phyloP scores from a whole-genome alignment of 2,797 vertebrate species.

The Hafferia zeledoni region DNA sequence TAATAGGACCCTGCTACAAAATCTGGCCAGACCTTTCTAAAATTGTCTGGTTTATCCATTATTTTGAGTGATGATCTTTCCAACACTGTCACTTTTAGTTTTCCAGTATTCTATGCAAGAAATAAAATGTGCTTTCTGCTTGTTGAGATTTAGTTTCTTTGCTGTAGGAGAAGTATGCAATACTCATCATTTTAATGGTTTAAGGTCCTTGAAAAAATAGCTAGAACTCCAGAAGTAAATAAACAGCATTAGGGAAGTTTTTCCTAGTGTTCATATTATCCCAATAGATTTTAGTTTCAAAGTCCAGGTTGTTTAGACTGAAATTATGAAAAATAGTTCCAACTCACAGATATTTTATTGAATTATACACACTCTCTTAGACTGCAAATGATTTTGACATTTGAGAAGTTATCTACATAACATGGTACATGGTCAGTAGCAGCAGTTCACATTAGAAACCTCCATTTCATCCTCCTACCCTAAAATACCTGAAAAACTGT shows the following conservation, averaged over 20 bases:
- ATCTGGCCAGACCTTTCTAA: background rate
- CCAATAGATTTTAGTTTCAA: background rate
- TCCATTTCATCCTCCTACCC: background rate
- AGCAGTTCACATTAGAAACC: background rate
- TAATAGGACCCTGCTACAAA: background rate
- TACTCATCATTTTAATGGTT: background rate
- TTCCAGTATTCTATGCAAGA: background rate
- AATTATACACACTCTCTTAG: background rate
- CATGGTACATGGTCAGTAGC: background rate
- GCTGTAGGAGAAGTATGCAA: background rate
- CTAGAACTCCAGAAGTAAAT: background rate
- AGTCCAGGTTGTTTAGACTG: background rate
- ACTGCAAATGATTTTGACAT: background rate
- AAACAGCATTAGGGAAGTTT: background rate
- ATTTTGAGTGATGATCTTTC: background rate
- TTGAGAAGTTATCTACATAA: background rate
- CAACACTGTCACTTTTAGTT: background rate
- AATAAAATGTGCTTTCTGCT: slow-evolving; percentile 11
- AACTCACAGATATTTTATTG: background rate
- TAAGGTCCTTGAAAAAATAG: slow-evolving; percentile 1
- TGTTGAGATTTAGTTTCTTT: slow-evolving; percentile 35
- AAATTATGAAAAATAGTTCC: background rate
- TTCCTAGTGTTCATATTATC: background rate
- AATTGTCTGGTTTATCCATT: background rate
- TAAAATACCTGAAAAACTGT: background rate